Evolutionary conservation across 2,113 vertebrate genomes (phyloP).

Genomic region (Ranitomeya variabilis): DNA sequence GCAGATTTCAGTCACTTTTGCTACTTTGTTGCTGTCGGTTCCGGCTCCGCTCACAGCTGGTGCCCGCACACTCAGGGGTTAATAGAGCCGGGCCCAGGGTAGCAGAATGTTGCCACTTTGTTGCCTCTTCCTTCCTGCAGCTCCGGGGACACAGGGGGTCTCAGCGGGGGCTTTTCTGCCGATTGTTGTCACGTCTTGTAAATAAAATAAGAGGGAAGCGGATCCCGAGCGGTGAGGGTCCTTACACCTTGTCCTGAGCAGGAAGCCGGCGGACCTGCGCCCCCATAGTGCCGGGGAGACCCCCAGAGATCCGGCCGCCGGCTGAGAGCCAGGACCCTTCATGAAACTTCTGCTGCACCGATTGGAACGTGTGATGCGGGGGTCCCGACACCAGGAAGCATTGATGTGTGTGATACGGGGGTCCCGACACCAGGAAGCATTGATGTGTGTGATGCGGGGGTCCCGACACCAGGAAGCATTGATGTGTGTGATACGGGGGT

Average conservation of each 20-base stretch:
- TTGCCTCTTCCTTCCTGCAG: conserved; percentile 43
- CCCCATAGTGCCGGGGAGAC: not conserved
- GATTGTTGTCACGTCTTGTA: conserved; percentile 44
- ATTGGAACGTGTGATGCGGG: too few species aligned
- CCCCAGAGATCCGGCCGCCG: not conserved
- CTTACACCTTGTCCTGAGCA: conserved; percentile 51
- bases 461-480: too few species aligned
- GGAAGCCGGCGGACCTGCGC: not conserved
- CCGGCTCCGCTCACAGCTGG: not conserved
- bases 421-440: too few species aligned
- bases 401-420: too few species aligned
- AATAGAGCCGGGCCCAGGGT: not conserved
- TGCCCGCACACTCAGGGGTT: conserved; percentile 9
- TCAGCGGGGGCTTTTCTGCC: conserved; percentile 44
- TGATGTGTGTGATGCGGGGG: too few species aligned
- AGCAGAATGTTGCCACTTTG: conserved; percentile 34
- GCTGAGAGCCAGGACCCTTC: not conserved
- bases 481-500: too few species aligned
- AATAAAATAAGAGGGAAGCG: conserved; percentile 64
- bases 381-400: too few species aligned
- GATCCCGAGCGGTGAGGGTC: conserved; percentile 66
- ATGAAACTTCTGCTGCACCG: too few species aligned
- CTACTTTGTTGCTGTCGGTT: not conserved
- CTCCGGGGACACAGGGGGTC: not conserved
- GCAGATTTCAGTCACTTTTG: not conserved